Evolutionary conservation across 2,888 invertebrate species (phyloP), one percentile per base, ranked within the genome.

Genomic region (Spisula solida): DNA sequence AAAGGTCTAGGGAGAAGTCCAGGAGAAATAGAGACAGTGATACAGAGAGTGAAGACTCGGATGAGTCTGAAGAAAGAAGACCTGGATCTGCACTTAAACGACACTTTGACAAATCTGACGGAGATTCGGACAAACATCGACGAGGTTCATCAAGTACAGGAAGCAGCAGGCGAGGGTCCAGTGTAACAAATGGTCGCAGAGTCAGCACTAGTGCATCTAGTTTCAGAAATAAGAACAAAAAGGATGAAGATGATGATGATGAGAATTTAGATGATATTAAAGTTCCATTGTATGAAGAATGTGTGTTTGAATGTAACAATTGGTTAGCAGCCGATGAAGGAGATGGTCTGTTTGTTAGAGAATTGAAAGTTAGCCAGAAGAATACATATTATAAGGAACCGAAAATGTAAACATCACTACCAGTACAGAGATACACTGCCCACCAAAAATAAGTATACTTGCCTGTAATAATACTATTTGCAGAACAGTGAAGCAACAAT

Each of bases 291-390:
- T 95, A 94, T 93, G 95, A 96, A 75, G 94, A 95, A 87, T 95
- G 94, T 87, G 83, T 92, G 82, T 95, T 96, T 91, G 92, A 91
- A 10, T 96, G 96, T 91, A 93, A 94, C 48, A 89, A 92, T 48
- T 96, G 96, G 96, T 84, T 96, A 20, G 95, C 96, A 5, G 86
- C 88, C 41, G 95, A 96, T 89, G 96, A 96, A 89, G 95, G 90
- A 20, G 96, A 96, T 89, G 95, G 95, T 16, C 87, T 94, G 82
- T 90, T 93, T 85, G 93, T 92, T 41, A 90, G 94, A 81, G 95
- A 95, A 78, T 89, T 95, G 14, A 79, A 88, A 16, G 92, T 92
- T 0, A 88, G 89, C 55, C 91, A 89, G 16, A 94, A 93, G 81
- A 90, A 86, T 25, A 90, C 89, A n/a, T 91, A 84, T 56, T 94